Evolutionary conservation across 2,888 invertebrate genomes (phyloP).

Genomic region (Melanotus villosus): DNA sequence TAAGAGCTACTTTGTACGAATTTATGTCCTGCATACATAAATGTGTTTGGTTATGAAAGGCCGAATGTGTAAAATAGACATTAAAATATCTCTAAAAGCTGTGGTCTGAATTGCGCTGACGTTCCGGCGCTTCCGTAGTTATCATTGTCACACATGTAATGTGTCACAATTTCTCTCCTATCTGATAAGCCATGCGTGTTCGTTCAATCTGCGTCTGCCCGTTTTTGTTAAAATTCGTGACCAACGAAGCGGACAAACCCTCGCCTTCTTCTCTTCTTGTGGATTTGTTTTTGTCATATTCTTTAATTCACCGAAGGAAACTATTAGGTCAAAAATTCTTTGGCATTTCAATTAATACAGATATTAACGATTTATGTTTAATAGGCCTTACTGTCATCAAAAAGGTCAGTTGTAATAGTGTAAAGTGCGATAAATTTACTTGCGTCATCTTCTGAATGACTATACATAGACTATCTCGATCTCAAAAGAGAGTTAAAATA

Average conservation of each 20-base stretch:
- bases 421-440: no score
- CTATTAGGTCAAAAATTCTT: no score
- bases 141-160: slow-evolving; percentile 28
- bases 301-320: no score
- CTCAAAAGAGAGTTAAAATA: no score
- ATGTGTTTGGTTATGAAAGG: slow-evolving; percentile 21
- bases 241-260: background rate
- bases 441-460: no score
- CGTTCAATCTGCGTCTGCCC: slow-evolving; percentile 12
- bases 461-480: no score
- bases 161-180: slow-evolving; percentile 19
- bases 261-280: background rate
- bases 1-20: slow-evolving; percentile 16
- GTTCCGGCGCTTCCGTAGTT: slow-evolving; percentile 20
- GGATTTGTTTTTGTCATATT: no score
- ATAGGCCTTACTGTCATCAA: no score
- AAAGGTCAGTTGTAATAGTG: no score
- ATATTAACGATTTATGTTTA: no score
- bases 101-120: slow-evolving; percentile 26
- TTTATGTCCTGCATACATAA: slow-evolving; percentile 15
- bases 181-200: slow-evolving; percentile 28
- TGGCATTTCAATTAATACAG: no score
- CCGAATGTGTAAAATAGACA: slow-evolving; percentile 18
- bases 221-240: background rate
- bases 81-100: slow-evolving; percentile 25